These are phyloP conservation scores for Archegozetes longisetosus DNA, from an alignment of 1,140 invertebrate species.

Conservation along the genomic window DNA sequence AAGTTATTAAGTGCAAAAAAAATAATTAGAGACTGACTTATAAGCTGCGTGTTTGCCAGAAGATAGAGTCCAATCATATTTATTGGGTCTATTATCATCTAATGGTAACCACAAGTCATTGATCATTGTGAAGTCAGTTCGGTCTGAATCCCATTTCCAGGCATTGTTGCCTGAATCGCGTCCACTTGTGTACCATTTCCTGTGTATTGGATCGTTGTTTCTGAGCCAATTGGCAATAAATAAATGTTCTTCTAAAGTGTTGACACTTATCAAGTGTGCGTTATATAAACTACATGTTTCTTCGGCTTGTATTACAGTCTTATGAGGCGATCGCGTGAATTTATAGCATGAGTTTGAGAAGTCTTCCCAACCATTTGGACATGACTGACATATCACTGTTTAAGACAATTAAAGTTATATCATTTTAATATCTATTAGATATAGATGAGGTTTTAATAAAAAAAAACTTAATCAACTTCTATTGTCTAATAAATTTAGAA, in stretches of 20 bases:
- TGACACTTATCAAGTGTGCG: conserved; percentile 59
- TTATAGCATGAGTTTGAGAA: conserved; percentile 63
- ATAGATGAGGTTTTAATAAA: no score
- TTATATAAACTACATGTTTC: conserved; percentile 61
- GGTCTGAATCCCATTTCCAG: conserved; percentile 71
- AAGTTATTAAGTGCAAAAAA: neutral
- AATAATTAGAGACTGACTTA: conserved; percentile 27
- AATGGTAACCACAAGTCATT: conserved; percentile 60
- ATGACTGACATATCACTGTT: conserved; percentile 28
- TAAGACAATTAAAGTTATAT: no score
- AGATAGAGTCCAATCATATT: neutral
- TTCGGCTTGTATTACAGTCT: conserved; percentile 55
- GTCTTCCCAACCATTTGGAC: conserved; percentile 63
- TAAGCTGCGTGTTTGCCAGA: conserved; percentile 41
- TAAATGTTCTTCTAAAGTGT: conserved; percentile 64
- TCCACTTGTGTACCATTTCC: conserved; percentile 67
- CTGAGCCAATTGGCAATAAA: conserved; percentile 62
- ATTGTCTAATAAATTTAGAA: no score
- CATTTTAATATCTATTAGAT: no score
- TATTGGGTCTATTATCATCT: neutral
- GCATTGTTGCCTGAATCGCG: conserved; percentile 50
- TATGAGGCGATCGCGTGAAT: conserved; percentile 66
- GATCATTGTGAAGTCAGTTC: conserved; percentile 50
- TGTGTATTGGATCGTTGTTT: conserved; percentile 61
- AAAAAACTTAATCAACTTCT: no score